These are phyloP conservation scores for Sebastes flavidus DNA, from an alignment of 2,797 vertebrate genomes.

Conservation along the genomic window DNA sequence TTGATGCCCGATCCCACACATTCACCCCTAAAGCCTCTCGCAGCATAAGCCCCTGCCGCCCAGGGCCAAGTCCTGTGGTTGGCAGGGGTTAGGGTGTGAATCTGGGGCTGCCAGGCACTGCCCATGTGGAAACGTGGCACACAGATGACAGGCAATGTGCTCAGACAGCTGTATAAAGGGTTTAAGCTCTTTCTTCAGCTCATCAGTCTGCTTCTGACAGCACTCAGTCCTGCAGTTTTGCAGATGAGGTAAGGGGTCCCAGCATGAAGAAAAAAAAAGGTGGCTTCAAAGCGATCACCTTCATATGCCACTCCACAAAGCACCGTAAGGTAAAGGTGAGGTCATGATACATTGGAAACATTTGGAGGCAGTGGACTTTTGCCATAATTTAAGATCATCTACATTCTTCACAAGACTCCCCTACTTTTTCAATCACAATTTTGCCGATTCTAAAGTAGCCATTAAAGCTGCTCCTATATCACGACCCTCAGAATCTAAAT, in stretches of 20 bases:
- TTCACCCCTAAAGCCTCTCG: conserved; percentile 57
- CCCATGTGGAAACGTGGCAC: conserved; percentile 64
- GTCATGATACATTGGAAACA: conserved; percentile 36
- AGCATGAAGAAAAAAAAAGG: conserved; percentile 34
- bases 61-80: conserved; percentile 63
- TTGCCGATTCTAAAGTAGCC: conserved; percentile 13
- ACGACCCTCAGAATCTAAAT: conserved; percentile 25
- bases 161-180: conserved; percentile 74
- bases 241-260: conserved; percentile 55
- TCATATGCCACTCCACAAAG: conserved; percentile 47
- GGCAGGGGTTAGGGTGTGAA: conserved; percentile 62
- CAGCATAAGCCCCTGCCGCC: conserved; percentile 56
- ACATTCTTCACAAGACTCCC: not conserved
- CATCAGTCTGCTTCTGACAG: conserved; percentile 53
- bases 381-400: conserved; percentile 19
- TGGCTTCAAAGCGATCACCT: conserved; percentile 48
- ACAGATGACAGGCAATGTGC: conserved; percentile 71
- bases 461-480: conserved; percentile 10
- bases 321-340: conserved; percentile 42
- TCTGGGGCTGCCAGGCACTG: conserved; percentile 57
- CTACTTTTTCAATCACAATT: conserved; percentile 1
- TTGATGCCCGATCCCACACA: conserved; percentile 59
- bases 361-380: conserved; percentile 23
- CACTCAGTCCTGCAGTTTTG: conserved; percentile 39
- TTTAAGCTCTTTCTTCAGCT: conserved; percentile 60